phyloP scores from a whole-genome alignment of 64 coral and sea anemone species.

The Montipora efflorescens region DNA sequence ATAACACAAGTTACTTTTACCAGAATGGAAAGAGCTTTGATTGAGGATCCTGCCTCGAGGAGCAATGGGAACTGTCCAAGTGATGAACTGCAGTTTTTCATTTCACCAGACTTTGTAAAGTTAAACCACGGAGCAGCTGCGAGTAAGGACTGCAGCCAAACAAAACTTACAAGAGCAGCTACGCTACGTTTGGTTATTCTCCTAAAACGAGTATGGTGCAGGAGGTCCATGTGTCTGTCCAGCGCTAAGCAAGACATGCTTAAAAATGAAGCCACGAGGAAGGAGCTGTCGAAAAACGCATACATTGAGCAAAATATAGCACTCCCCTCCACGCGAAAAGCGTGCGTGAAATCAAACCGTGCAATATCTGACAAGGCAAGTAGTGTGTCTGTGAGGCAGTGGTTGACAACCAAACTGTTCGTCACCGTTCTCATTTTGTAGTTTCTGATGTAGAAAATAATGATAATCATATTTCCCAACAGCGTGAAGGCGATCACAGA shows the following conservation, averaged over 20 bases:
- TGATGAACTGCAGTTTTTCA: background rate
- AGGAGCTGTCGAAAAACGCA: constrained; percentile 62
- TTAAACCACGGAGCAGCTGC: constrained; percentile 65
- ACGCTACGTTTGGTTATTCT: constrained; percentile 50
- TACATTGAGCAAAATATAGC: constrained; percentile 44
- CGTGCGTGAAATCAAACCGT: constrained; percentile 32
- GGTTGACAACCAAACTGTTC: constrained; percentile 76
- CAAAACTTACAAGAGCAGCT: constrained; percentile 37
- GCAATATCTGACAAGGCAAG: constrained; percentile 62
- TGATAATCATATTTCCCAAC: constrained; percentile 62
- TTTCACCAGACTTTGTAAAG: background rate
- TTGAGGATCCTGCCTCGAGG: constrained; percentile 40
- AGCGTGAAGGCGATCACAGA: constrained; percentile 26
- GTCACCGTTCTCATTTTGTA: constrained; percentile 89
- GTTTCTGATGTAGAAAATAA: constrained; percentile 70
- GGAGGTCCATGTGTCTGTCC: constrained; percentile 75
- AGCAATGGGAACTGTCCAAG: constrained; percentile 33
- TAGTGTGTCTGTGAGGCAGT: constrained; percentile 74
- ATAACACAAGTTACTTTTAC: constrained; percentile 53
- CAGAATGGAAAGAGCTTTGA: constrained; percentile 32
- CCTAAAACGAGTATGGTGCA: constrained; percentile 18
- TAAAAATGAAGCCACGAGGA: constrained; percentile 60
- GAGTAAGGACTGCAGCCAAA: constrained; percentile 67
- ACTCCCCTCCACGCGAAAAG: background rate
- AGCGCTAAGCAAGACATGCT: constrained; percentile 77